Percentiles rank a stretch among this genome's conserved stretches.
phyloP scores from a whole-genome alignment of 2,113 vertebrate species.

The Thomomys bottae region DNA sequence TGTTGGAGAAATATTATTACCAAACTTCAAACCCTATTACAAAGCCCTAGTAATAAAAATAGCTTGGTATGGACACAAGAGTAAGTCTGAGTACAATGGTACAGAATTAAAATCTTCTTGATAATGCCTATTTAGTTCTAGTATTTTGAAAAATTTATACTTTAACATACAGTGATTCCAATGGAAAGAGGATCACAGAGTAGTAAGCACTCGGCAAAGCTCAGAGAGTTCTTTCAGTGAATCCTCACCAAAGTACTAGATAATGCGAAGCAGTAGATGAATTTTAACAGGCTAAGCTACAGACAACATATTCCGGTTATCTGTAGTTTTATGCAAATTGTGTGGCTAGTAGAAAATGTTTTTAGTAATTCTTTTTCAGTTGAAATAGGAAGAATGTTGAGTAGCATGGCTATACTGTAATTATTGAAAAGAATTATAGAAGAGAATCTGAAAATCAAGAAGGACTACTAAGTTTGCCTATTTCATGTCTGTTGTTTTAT shows the following conservation, averaged over 20 bases:
- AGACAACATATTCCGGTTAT: not conserved
- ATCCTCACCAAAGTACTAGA: not conserved
- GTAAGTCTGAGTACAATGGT: too few relatives aligned
- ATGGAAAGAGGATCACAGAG: not conserved
- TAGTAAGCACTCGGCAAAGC: not conserved
- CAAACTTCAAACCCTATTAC: too few relatives aligned
- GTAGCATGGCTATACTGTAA: not conserved
- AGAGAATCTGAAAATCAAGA: constrained; percentile 5
- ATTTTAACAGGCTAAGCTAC: not conserved
- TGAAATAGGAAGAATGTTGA: not conserved
- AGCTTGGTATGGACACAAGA: too few relatives aligned
- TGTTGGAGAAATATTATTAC: too few relatives aligned
- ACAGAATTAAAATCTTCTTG: too few relatives aligned
- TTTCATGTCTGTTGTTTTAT: constrained; percentile 15
- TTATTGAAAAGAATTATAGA: not conserved
- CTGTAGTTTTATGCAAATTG: not conserved
- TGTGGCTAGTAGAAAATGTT: constrained; percentile 1
- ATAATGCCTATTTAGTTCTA: too few relatives aligned
- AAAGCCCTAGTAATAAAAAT: too few relatives aligned
- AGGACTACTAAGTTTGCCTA: not conserved
- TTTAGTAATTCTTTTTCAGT: constrained; percentile 4
- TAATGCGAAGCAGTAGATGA: not conserved
- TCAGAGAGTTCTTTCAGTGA: not conserved
- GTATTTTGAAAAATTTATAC: too few relatives aligned
- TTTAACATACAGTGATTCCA: not conserved